phyloP scores from a whole-genome alignment of 92 coral and sea anemone genomes.

The Bergia sp. region DNA sequence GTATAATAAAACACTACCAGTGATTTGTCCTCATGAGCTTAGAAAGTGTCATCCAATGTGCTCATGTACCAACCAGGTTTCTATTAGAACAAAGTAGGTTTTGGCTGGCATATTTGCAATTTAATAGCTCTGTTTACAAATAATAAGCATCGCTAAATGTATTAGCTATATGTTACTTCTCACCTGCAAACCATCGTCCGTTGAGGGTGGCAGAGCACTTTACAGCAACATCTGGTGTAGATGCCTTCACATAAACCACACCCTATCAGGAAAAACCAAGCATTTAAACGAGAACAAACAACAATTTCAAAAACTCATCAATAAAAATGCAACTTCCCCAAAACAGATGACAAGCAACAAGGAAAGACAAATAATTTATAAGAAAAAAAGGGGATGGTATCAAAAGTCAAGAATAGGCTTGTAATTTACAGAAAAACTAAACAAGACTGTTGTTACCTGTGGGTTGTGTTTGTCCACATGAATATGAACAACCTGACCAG shows the following conservation, averaged over 20 bases:
- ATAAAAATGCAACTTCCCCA: neutral
- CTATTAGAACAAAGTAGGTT: neutral
- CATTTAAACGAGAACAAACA: neutral
- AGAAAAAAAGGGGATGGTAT: neutral
- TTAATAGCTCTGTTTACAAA: neutral
- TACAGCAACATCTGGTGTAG: constrained; percentile 87
- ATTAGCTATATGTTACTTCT: neutral
- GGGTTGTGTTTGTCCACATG: constrained; percentile 87
- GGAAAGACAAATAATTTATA: neutral
- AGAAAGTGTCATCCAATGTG: too few species aligned
- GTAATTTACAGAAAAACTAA: neutral
- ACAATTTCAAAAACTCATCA: neutral
- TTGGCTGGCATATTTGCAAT: neutral
- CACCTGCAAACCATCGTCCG: constrained; percentile 99
- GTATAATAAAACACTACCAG: too few species aligned
- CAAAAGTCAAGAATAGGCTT: too few species aligned
- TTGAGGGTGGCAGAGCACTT: constrained; percentile 87
- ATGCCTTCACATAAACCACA: constrained; percentile 90
- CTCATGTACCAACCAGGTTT: neutral
- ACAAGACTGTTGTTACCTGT: constrained; percentile 62
- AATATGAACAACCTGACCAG: constrained; percentile 89
- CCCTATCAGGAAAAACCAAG: constrained; percentile 59
- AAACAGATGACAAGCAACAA: neutral
- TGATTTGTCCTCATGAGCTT: too few species aligned
- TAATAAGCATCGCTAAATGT: neutral